Evolutionary conservation across 1,140 invertebrate species (phyloP), one percentile per base, ranked within the genome.

Genomic region (Oncopodura yosiiana): DNA sequence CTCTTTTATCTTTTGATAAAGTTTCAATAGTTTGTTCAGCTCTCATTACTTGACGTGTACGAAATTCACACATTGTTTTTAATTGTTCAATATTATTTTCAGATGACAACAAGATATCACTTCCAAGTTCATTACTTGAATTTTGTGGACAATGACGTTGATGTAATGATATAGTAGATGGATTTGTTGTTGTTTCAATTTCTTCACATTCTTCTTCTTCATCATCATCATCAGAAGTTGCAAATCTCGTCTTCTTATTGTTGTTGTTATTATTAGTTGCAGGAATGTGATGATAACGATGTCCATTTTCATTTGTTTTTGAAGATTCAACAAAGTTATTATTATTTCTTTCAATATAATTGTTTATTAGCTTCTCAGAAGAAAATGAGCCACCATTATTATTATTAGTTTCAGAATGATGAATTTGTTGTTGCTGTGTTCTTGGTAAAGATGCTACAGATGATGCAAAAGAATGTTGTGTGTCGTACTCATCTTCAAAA

Each of bases 1-100:
- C 48, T 26, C 62, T n/a, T 29, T 64, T 64, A n/a, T 64, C 62
- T 37, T 64, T 64, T 4, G 45, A 24, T 12, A 55, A 26, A 3
- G 43, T 27, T n/a, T 26, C 46, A 9, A 59, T 42, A 8, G 27
- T 32, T 42, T 61, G 52, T 38, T 64, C 58, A 18, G 34, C 12
- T 32, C 49, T 18, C 3, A 52, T 5, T n/a, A 61, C 14, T 38
- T 61, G 56, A 3, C 56, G 19, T 41, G 58, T 56, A 21, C 58
- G 37, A 29, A 58, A 41, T 14, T 54, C 48, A 26, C 24, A 39
- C 34, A 64, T 12, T 3, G 56, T 42, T 41, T 58, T 49, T 8
- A 63, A 32, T 44, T 58, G 45, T n/a, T 58, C 53, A 14, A 38
- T 12, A n/a, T 50, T 51, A 39, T 61, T 45, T 6, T 16, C 49